Conservation (phyloP, 2,888 invertebrate genomes). For the Campoplex nolae region DNA sequence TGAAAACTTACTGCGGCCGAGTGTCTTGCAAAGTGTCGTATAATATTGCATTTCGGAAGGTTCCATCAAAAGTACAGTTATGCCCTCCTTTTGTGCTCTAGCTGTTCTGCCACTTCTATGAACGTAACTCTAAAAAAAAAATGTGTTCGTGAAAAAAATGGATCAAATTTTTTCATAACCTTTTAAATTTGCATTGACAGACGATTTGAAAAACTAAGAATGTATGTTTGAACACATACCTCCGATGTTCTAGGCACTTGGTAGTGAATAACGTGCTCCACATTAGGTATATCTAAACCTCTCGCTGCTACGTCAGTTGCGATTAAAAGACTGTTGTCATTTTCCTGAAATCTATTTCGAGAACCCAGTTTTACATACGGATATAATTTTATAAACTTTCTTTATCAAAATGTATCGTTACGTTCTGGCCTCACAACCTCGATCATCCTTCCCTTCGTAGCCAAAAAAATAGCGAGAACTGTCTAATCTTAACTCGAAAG, state of each 20-base stretch:
- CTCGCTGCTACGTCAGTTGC: slow-evolving; percentile 99
- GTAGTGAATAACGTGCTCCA: slow-evolving; percentile 98
- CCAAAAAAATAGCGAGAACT: too few species aligned
- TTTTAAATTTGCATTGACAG: neutral
- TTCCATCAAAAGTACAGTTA: slow-evolving; percentile 96
- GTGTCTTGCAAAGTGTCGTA: slow-evolving; percentile 91
- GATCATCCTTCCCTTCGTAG: too few species aligned
- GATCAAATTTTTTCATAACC: neutral
- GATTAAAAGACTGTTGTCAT: slow-evolving; percentile 91
- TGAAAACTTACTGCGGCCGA: slow-evolving; percentile 91
- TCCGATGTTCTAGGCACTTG: slow-evolving; percentile 98
- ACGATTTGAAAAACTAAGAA: neutral
- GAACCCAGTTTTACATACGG: neutral
- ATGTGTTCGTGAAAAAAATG: neutral
- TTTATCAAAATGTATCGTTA: neutral
- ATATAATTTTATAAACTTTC: neutral
- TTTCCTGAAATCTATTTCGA: slow-evolving; percentile 88
- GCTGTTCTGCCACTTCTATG: slow-evolving; percentile 99
- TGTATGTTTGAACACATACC: slow-evolving; percentile 82
- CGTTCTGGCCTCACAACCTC: neutral
- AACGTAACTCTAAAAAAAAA: slow-evolving; percentile 91
- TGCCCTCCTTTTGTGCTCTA: slow-evolving; percentile 93
- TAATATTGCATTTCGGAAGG: slow-evolving; percentile 93
- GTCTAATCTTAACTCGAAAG: too few species aligned
- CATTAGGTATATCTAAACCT: slow-evolving; percentile 96